These are phyloP conservation scores for Engystomops pustulosus DNA, from an alignment of 2,113 vertebrate species.

Conservation along the genomic window DNA sequence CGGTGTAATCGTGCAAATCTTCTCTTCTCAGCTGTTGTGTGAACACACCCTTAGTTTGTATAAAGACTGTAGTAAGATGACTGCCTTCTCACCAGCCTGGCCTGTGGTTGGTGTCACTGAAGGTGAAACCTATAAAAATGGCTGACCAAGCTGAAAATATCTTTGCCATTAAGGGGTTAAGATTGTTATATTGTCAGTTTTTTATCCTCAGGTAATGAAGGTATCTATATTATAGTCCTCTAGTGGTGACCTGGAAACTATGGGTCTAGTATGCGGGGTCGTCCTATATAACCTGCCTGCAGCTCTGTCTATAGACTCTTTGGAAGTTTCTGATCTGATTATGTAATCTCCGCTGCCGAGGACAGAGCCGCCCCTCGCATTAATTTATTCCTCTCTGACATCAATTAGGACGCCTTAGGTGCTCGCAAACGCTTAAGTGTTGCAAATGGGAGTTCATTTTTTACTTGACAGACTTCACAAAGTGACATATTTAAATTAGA, in stretches of 20 bases:
- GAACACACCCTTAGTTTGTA: no score
- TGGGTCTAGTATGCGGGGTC: no score
- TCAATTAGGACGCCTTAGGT: slow-evolving; percentile 54
- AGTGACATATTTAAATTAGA: slow-evolving; percentile 58
- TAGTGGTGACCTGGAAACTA: no score
- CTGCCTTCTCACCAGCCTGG: no score
- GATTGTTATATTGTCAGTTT: background rate
- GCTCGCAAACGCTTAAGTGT: slow-evolving; percentile 30
- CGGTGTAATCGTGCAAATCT: no score
- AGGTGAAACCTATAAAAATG: no score
- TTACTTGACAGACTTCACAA: slow-evolving; percentile 55
- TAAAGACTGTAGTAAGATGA: no score
- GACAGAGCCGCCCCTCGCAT: slow-evolving; percentile 42
- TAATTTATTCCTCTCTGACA: slow-evolving; percentile 57
- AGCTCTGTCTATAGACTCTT: background rate
- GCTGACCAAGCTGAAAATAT: no score
- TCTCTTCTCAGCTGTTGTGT: no score
- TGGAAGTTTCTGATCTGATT: slow-evolving; percentile 5
- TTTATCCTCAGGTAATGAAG: background rate
- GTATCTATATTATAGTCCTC: background rate
- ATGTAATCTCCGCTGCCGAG: slow-evolving; percentile 7
- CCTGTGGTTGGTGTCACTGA: no score
- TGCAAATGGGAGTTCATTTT: slow-evolving; percentile 53
- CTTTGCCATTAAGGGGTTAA: background rate
- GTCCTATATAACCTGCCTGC: no score